Base-by-base conservation (phyloP, 2,888 invertebrate species). In the Ennomos fuscantarius region DNA sequence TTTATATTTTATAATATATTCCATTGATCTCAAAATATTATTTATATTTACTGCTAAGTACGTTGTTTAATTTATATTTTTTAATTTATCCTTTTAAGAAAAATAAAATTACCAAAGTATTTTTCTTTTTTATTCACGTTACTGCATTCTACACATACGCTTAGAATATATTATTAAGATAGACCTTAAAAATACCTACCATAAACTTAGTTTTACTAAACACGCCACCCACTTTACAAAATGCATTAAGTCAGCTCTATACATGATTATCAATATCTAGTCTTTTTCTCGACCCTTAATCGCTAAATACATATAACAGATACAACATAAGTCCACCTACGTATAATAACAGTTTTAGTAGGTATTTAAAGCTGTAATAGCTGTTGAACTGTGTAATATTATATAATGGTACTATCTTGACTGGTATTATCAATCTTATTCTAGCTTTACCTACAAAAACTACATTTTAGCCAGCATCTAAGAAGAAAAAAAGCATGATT, bases 161-260 rank as follows among this genome's bases (percentile, higher is more conserved):
- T 24, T 24, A 24, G 24, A 55, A 39, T 31, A n/a, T 8, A 47
- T 39, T 47, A 24, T 5, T 6, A 24, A 24, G 6, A 24, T 24
- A 24, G 1, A 24, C 24, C 24, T 24, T 24, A 24, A 24, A 3
- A 1, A 24, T 24, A 62, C 65, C 32, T 39, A 31, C 5, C 31
- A 37, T 9, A 31, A 46, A 52, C 24, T 3, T 6, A 24, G 24
- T 24, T 24, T 24, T 24, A 24, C 24, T 6, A 61, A 54, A 46
- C 45, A 54, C 46, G 49, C 42, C 43, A 55, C 34, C 50, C 12
- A 51, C 43, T 49, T 51, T 15, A 56, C 40, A 43, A 81, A 79
- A 81, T 79, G 78, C 77, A 72, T 69, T 72, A 75, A 75, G 71
- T 75, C 69, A 72, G 69, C 69, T 75, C 73, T 75, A 34, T 24